A percentile compares a stretch with the other conserved stretches of the same genome.
These are phyloP conservation scores for Stenoptilia bipunctidactyla DNA, from an alignment of 2,888 invertebrate species.

Conservation along the genomic window DNA sequence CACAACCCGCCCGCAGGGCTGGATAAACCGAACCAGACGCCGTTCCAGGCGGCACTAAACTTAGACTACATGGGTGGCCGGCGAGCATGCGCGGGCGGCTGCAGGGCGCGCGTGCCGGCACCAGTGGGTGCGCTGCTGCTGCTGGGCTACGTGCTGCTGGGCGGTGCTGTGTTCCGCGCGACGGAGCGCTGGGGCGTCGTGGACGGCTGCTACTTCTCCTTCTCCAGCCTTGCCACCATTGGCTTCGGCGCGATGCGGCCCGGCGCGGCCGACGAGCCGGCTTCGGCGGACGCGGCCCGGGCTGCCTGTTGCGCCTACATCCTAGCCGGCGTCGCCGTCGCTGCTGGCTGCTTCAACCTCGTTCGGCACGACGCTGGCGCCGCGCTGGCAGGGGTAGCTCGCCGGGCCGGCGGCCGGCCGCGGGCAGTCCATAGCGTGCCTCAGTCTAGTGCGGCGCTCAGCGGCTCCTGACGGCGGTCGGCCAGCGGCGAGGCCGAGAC, in stretches of 20 bases:
- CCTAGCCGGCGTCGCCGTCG: slow-evolving; percentile 85
- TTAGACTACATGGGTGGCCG: slow-evolving; percentile 43
- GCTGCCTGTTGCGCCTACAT: slow-evolving; percentile 86
- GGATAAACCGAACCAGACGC: slow-evolving; percentile 35
- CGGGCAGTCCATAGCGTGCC: slow-evolving; percentile 45
- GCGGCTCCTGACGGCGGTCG: slow-evolving; percentile 72
- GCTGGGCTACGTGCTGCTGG: slow-evolving; percentile 88
- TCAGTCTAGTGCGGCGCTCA: slow-evolving; percentile 28
- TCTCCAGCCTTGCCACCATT: slow-evolving; percentile 84
- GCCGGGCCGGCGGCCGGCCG: slow-evolving; percentile 8
- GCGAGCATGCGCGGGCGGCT: slow-evolving; percentile 57
- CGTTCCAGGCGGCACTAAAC: slow-evolving; percentile 57
- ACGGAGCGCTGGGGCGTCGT: slow-evolving; percentile 93
- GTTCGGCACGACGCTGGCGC: slow-evolving; percentile 81
- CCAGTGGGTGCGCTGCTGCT: slow-evolving; percentile 88
- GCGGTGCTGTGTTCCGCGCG: slow-evolving; percentile 89
- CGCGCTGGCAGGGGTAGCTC: slow-evolving; percentile 16
- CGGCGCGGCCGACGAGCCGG: slow-evolving; percentile 62
- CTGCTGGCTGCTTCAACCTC: slow-evolving; percentile 89
- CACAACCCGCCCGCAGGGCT: slow-evolving; percentile 20
- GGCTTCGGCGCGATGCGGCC: slow-evolving; percentile 87
- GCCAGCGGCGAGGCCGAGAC: slow-evolving; percentile 28
- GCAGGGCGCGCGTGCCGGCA: slow-evolving; percentile 86
- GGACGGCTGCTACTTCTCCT: slow-evolving; percentile 88
- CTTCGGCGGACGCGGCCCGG: slow-evolving; percentile 75